Evolutionary conservation across 30 jellyfish, hydroid and myxozoan genomes (phyloP).

Genomic region (Catostylus mosaicus): DNA sequence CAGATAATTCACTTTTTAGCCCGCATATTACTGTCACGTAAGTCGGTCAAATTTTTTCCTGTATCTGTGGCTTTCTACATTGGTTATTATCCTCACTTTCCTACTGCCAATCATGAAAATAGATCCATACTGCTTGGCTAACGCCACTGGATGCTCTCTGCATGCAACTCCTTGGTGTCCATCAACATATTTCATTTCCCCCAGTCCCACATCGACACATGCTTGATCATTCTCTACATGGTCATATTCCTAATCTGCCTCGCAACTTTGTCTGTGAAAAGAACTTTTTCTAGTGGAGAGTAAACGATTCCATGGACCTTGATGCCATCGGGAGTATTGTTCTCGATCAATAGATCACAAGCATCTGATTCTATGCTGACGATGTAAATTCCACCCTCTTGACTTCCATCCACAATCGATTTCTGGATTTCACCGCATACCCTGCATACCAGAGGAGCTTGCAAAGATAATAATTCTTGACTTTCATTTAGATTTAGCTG

Average conservation of each 20-base stretch:
- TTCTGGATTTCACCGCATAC: no score
- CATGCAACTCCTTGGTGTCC: conserved; percentile 6
- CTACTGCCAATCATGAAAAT: not conserved
- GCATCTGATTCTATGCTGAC: not conserved
- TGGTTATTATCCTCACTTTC: not conserved
- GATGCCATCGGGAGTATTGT: not conserved
- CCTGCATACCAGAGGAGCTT: no score
- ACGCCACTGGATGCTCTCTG: not conserved
- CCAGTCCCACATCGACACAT: not conserved
- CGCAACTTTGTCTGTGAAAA: not conserved
- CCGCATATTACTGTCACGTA: no score
- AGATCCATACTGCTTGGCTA: not conserved
- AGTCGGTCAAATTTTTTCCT: no score
- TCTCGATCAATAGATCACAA: not conserved
- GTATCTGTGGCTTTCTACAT: not conserved
- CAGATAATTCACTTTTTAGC: no score
- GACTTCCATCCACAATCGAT: not conserved
- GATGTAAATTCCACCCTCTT: not conserved
- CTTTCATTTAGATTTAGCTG: no score
- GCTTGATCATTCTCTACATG: not conserved
- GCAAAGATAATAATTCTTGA: no score
- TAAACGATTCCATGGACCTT: not conserved
- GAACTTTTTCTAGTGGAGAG: no score
- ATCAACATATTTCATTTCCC: not conserved
- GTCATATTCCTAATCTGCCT: not conserved